Conservation (phyloP, 2,888 invertebrate genomes). For the Anthophora plumipes region DNA sequence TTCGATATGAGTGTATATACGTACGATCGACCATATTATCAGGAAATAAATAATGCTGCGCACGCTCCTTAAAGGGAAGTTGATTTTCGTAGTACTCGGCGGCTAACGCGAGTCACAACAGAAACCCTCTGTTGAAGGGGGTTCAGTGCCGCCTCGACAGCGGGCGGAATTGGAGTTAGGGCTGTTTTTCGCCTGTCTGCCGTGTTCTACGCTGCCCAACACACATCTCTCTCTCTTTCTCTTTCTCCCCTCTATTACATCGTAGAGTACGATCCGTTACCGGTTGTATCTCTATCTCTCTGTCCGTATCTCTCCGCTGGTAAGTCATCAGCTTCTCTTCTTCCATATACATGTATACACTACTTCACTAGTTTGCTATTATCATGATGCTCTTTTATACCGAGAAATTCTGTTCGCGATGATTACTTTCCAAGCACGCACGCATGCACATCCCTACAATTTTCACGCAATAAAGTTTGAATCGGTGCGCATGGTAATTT, state of each 20-base stretch:
- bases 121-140: constrained; percentile 16
- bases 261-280: neutral
- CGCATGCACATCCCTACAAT: neutral
- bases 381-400: too few species aligned
- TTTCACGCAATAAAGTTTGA: neutral
- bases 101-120: constrained; percentile 47
- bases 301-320: constrained; percentile 13
- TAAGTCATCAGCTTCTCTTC: constrained; percentile 18
- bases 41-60: constrained; percentile 58
- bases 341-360: neutral
- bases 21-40: constrained; percentile 52
- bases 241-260: neutral
- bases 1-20: constrained; percentile 1
- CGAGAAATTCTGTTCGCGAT: too few species aligned
- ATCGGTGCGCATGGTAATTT: neutral
- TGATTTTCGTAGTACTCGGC: constrained; percentile 58
- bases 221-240: neutral
- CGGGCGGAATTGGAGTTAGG: constrained; percentile 53
- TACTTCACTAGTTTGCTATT: neutral
- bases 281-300: neutral
- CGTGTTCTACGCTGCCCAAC: constrained; percentile 27
- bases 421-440: neutral
- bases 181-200: neutral
- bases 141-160: constrained; percentile 72
- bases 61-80: constrained; percentile 58